Percentiles rank a stretch among this genome's conserved stretches.
phyloP scores from a whole-genome alignment of 2,113 vertebrate species.

The Hydrolagus affinis region DNA sequence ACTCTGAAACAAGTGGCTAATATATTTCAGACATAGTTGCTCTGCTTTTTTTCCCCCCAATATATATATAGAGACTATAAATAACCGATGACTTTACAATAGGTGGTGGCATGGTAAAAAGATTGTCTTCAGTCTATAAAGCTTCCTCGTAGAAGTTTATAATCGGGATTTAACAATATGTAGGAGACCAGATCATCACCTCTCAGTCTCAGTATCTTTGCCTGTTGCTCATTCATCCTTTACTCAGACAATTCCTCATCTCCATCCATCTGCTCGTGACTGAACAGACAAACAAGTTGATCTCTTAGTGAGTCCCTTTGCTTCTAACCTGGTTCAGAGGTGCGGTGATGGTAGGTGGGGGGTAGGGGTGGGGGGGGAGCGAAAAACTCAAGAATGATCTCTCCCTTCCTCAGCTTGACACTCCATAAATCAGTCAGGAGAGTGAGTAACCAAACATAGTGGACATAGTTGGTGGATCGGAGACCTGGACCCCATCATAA shows the following conservation, averaged over 20 bases:
- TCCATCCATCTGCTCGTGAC: too few relatives aligned
- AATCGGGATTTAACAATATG: not conserved
- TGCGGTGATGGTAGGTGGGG: too few relatives aligned
- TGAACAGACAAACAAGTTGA: not conserved
- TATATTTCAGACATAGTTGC: too few relatives aligned
- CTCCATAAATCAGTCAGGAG: not conserved
- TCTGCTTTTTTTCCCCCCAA: too few relatives aligned
- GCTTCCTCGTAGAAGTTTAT: not conserved
- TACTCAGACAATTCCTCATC: not conserved
- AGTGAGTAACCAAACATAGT: not conserved
- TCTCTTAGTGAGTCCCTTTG: too few relatives aligned
- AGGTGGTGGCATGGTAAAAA: not conserved
- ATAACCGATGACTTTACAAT: not conserved
- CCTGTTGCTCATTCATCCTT: not conserved
- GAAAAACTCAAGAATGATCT: not conserved
- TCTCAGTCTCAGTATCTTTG: not conserved
- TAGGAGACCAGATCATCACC: not conserved
- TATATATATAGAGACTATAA: too few relatives aligned
- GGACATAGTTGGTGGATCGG: not conserved
- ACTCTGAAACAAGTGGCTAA: too few relatives aligned
- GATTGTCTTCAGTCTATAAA: not conserved
- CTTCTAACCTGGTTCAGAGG: too few relatives aligned
- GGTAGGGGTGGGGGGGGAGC: too few relatives aligned
- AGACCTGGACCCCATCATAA: not conserved
- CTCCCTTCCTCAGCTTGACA: not conserved